Conservation (phyloP, 2,888 invertebrate genomes). For the Philonicus albiceps region DNA sequence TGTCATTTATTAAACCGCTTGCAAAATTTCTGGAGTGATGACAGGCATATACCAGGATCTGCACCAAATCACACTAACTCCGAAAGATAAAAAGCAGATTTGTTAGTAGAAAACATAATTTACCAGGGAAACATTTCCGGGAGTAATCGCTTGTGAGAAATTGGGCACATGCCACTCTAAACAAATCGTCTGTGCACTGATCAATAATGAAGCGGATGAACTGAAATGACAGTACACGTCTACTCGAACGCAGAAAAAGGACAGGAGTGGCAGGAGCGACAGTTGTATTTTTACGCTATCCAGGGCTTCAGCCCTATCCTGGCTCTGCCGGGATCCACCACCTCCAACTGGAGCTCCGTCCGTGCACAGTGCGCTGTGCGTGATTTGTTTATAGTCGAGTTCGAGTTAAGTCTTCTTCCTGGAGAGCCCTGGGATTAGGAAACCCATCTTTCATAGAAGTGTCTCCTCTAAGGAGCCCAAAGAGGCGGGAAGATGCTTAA, state of each 20-base stretch:
- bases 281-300: not conserved
- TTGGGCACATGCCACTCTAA: conserved; percentile 24
- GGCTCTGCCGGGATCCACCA: not conserved
- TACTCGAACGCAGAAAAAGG: not conserved
- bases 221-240: conserved; percentile 24
- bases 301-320: not conserved
- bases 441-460: conserved; percentile 23
- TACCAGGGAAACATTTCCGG: conserved; percentile 2
- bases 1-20: not conserved
- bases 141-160: conserved; percentile 34
- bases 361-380: not conserved
- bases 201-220: conserved; percentile 36
- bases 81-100: not conserved
- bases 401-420: conserved; percentile 1
- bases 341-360: not conserved
- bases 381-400: conserved; percentile 38
- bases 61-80: not conserved
- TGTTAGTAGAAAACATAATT: conserved; percentile 23
- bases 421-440: conserved; percentile 13
- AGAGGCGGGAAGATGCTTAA: not conserved
- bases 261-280: not conserved
- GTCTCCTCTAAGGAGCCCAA: not conserved
- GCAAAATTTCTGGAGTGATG: not conserved
- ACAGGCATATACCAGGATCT: not conserved
- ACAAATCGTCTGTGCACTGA: conserved; percentile 31